A percentile compares a stretch with the other conserved stretches of the same genome.
phyloP scores from a whole-genome alignment of 1,140 invertebrate genomes.

The Plectrocnemia conspersa region DNA sequence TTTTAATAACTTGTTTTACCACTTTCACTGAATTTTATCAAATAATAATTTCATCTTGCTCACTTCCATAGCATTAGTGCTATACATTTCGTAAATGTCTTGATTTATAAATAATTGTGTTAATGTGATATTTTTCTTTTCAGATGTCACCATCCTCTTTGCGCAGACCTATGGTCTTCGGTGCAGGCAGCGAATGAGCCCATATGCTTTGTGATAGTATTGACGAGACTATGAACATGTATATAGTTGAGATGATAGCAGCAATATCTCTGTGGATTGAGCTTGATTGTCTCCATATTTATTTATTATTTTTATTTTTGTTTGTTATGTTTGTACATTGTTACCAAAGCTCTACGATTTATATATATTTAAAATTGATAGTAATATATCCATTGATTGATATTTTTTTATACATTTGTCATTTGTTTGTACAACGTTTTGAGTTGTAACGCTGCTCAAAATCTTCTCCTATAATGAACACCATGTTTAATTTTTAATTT shows the following conservation, averaged over 20 bases:
- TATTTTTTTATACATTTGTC: no score
- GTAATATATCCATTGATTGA: no score
- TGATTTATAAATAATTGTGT: background rate
- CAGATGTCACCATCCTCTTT: slow-evolving; percentile 30
- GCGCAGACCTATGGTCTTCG: slow-evolving; percentile 27
- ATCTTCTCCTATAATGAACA: no score
- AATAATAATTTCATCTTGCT: no score
- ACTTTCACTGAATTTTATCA: no score
- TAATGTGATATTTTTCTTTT: slow-evolving; percentile 15
- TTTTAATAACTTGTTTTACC: background rate
- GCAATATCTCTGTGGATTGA: background rate
- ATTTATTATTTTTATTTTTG: slow-evolving; percentile 8
- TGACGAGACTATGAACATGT: background rate
- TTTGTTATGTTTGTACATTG: slow-evolving; percentile 25
- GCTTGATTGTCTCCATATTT: slow-evolving; percentile 1
- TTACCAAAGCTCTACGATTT: slow-evolving; percentile 27
- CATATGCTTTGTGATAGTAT: slow-evolving; percentile 7
- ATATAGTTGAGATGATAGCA: background rate
- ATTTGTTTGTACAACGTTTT: no score
- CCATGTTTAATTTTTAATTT: no score
- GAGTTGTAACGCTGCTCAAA: no score
- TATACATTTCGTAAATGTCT: background rate
- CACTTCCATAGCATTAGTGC: background rate
- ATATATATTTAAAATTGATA: slow-evolving; percentile 13
- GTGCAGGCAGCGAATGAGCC: slow-evolving; percentile 15